Evolutionary conservation across 2,113 vertebrate genomes (phyloP), one percentile per base, ranked within the genome.

Genomic region (Oryzias celebensis): DNA sequence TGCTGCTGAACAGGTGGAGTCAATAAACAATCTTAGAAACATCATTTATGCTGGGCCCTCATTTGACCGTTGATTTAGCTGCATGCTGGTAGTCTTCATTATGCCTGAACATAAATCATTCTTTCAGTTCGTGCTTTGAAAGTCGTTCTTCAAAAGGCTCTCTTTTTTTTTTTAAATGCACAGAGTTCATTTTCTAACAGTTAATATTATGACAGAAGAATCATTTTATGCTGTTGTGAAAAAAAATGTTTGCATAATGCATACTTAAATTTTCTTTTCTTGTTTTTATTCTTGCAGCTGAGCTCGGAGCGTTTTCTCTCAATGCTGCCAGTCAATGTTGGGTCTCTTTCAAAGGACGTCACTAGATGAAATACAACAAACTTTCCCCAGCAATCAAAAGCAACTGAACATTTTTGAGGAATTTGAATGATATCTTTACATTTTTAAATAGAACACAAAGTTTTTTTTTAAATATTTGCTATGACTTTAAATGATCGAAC

Each of bases 21-120:
- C 58, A 63, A 69, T 66, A 73, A 78, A 65, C 56, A 26, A 43
- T 68, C 43, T 63, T 12, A 4, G 53, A 50, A 0, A 0, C 50
- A 71, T 65, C 62, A 56, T 50, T 71, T 59, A 64, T 54, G 58
- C 62, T 0, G 5, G 4, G 7, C 17, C 26, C 13, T 75, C 20
- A 24, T 68, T 57, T 59, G 15, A 46, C 17, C 59, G 36, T 58
- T 67, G 49, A 62, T 61, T 66, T 75, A 28, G 51, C 52, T 55
- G 42, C 36, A 45, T 52, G 58, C 55, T 58, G 43, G 55, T 57
- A 42, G 62, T 50, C 58, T 23, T 52, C 44, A 49, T 64, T 58
- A 18, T 59, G 23, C 69, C 47, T 55, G 14, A 63, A 57, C 41
- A 48, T 55, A 71, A 71, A 41, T 68, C 51, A 61, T 52, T 18